Evolutionary conservation across 2,113 vertebrate genomes (phyloP).

Genomic region (Orycteropus afer): DNA sequence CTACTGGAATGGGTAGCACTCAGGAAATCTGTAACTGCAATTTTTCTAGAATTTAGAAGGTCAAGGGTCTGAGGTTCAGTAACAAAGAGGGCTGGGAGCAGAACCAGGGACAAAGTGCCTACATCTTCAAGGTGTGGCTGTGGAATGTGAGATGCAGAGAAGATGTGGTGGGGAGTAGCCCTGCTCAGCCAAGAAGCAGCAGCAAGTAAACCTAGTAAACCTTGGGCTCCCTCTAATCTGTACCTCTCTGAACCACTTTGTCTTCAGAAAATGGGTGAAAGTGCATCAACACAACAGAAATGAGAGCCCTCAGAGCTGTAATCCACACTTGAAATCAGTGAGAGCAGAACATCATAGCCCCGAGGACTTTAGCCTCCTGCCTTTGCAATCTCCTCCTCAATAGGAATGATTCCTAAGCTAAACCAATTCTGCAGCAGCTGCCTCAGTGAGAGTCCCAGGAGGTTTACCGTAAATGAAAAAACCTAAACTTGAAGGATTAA

Average conservation of each 20-base stretch:
- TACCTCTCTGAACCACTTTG: neutral
- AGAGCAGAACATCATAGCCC: constrained; percentile 43
- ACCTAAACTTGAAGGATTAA: constrained; percentile 55
- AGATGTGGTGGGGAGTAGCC: neutral
- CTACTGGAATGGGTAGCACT: neutral
- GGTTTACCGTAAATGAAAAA: constrained; percentile 51
- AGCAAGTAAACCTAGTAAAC: neutral
- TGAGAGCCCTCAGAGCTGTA: neutral
- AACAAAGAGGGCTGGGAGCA: neutral
- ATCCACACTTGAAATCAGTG: neutral
- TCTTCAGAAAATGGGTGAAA: constrained; percentile 16
- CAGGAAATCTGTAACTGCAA: neutral
- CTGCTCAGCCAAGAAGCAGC: neutral
- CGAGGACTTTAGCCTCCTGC: neutral
- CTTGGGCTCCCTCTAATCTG: neutral
- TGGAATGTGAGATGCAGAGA: neutral
- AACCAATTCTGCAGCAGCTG: constrained; percentile 41
- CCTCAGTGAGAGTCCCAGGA: constrained; percentile 61
- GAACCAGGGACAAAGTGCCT: accelerated
- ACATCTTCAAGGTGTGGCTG: neutral
- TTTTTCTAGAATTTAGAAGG: neutral
- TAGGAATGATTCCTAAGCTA: constrained; percentile 73
- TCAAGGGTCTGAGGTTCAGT: neutral
- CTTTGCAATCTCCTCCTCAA: constrained; percentile 71
- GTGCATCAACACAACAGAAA: constrained; percentile 40